A percentile compares a stretch with the other conserved stretches of the same genome.
phyloP scores from a whole-genome alignment of 1,140 invertebrate species.

The Schmidtea mediterranea region DNA sequence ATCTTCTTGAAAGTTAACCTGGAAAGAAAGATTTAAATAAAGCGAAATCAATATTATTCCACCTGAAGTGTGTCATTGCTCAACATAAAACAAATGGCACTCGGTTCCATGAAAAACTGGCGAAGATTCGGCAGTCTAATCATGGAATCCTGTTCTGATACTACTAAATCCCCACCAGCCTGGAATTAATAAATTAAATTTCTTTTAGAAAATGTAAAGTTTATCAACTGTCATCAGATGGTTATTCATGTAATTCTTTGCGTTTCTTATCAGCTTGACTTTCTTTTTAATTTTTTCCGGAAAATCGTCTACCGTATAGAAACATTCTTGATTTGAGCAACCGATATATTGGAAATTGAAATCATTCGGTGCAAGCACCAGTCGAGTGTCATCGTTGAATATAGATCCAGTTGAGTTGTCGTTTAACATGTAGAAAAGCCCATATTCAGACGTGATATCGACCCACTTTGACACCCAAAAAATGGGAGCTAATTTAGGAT shows the following conservation, averaged over 20 bases:
- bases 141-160: slow-evolving; percentile 54
- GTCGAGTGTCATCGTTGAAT: slow-evolving; percentile 71
- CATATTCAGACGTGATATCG: slow-evolving; percentile 95
- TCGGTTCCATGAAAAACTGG: slow-evolving; percentile 75
- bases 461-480: slow-evolving; percentile 95
- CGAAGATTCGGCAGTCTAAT: slow-evolving; percentile 67
- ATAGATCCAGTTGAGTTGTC: slow-evolving; percentile 79
- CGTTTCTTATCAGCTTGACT: slow-evolving; percentile 77
- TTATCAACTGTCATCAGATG: slow-evolving; percentile 51
- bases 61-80: slow-evolving; percentile 91
- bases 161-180: slow-evolving; percentile 28
- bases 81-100: slow-evolving; percentile 77
- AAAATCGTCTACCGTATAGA: slow-evolving; percentile 53
- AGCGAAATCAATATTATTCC: slow-evolving; percentile 10
- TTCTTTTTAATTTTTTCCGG: slow-evolving; percentile 63
- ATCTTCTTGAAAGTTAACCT: slow-evolving; percentile 85
- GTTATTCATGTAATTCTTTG: slow-evolving; percentile 86
- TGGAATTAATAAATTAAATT: too few relatives aligned
- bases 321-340: slow-evolving; percentile 51
- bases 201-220: slow-evolving; percentile 1
- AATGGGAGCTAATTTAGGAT: slow-evolving; percentile 66
- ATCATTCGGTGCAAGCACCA: slow-evolving; percentile 50
- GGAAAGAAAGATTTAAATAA: slow-evolving; percentile 12
- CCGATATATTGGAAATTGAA: slow-evolving; percentile 82
- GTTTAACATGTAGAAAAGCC: slow-evolving; percentile 79